Conservation (phyloP, 2,797 vertebrate genomes). For the Sarcoramphus papa region DNA sequence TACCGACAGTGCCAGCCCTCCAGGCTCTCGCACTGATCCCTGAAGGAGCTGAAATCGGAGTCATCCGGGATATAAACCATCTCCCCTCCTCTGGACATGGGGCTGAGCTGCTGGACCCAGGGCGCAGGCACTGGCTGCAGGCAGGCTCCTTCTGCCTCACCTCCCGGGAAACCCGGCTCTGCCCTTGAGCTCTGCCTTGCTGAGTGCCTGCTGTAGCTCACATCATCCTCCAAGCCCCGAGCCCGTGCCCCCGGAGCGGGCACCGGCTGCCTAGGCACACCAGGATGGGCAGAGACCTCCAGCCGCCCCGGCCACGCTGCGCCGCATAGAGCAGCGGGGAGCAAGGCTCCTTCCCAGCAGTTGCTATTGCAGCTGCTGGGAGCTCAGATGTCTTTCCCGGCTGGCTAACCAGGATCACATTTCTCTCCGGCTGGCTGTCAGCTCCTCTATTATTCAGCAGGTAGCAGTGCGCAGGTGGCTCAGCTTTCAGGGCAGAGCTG, state of each 20-base stretch:
- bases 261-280: not conserved
- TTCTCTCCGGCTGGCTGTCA: constrained; percentile 26
- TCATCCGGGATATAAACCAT: constrained; percentile 84
- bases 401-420: constrained; percentile 22
- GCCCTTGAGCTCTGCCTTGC: constrained; percentile 2
- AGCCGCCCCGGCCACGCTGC: not conserved
- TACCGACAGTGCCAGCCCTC: constrained; percentile 84
- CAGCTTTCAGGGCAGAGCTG: constrained; percentile 19
- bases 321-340: not conserved
- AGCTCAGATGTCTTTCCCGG: constrained; percentile 30
- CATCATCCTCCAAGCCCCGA: not conserved
- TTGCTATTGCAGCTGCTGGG: not conserved
- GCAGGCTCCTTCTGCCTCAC: not conserved
- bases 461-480: constrained; percentile 51
- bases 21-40: constrained; percentile 77
- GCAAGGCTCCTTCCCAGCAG: not conserved
- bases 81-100: constrained; percentile 27
- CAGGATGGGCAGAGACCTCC: not conserved
- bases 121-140: not conserved
- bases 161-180: not conserved
- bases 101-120: not conserved
- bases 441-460: constrained; percentile 65
- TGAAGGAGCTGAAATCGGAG: constrained; percentile 84
- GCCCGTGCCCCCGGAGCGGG: not conserved
- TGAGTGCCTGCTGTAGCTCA: not conserved